Conservation (phyloP, 2,113 vertebrate genomes). For the Paracanthobrama guichenoti region DNA sequence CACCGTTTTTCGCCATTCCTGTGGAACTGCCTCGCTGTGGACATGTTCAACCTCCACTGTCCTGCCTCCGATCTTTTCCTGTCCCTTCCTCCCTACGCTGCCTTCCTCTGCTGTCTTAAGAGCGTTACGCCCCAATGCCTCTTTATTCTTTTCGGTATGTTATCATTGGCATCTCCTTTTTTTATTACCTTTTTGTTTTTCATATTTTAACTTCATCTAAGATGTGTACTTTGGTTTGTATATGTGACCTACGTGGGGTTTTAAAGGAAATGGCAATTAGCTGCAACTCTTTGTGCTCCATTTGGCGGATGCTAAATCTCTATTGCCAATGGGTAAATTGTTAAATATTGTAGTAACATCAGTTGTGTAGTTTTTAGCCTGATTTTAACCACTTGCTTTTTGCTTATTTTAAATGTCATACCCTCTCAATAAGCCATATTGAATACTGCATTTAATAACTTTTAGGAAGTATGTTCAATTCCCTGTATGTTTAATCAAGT, state of each 20-base stretch:
- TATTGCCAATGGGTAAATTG: background rate
- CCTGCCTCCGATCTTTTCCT: constrained; percentile 85
- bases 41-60: constrained; percentile 87
- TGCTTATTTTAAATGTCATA: constrained; percentile 55
- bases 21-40: constrained; percentile 87
- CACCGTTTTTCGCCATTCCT: constrained; percentile 94
- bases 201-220: constrained; percentile 72
- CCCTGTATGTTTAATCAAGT: constrained; percentile 66
- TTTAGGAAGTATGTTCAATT: constrained; percentile 69
- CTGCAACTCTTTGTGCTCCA: constrained; percentile 65
- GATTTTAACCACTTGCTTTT: constrained; percentile 46
- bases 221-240: constrained; percentile 59
- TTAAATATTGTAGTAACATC: background rate
- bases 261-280: constrained; percentile 56
- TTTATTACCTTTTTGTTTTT: constrained; percentile 77
- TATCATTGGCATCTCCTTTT: constrained; percentile 96
- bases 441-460: constrained; percentile 44
- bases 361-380: background rate
- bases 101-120: constrained; percentile 99
- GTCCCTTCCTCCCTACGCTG: constrained; percentile 93
- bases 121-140: constrained; percentile 99
- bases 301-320: background rate
- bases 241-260: constrained; percentile 34
- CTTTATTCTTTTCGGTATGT: constrained; percentile 99
- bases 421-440: constrained; percentile 53